phyloP scores from a whole-genome alignment of 2,888 invertebrate species.

The Pandemis heparana region DNA sequence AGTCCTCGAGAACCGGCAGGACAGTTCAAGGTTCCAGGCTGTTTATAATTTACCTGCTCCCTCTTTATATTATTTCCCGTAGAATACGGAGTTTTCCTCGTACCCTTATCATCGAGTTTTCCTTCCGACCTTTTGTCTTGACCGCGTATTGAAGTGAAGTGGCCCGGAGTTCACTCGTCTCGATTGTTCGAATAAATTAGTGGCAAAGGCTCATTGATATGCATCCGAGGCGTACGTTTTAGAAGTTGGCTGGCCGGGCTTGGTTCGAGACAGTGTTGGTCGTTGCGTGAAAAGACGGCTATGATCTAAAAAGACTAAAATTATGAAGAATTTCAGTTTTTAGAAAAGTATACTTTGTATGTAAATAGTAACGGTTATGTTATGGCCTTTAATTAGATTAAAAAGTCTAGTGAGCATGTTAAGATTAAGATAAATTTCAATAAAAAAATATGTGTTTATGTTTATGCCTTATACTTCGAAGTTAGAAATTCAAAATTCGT shows the following conservation, averaged over 20 bases:
- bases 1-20: conserved; percentile 13
- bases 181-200: conserved; percentile 13
- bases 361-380: too few relatives aligned
- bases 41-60: conserved; percentile 33
- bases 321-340: too few relatives aligned
- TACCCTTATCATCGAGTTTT: conserved; percentile 27
- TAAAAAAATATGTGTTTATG: too few relatives aligned
- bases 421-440: too few relatives aligned
- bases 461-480: too few relatives aligned
- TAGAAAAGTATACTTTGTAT: too few relatives aligned
- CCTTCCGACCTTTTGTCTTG: conserved; percentile 21
- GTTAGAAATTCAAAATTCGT: too few relatives aligned
- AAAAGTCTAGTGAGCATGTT: too few relatives aligned
- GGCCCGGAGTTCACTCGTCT: conserved; percentile 9
- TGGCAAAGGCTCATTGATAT: conserved; percentile 22
- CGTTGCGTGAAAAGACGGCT: background rate
- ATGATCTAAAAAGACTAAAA: too few relatives aligned
- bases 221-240: conserved; percentile 14
- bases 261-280: background rate
- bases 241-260: conserved; percentile 14
- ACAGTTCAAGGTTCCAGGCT: conserved; percentile 33
- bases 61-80: conserved; percentile 8
- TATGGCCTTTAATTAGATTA: too few relatives aligned
- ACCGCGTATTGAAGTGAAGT: conserved; percentile 13
- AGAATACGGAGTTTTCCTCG: conserved; percentile 16